Base-by-base conservation (phyloP, 2,797 vertebrate genomes). In the Arctocebus calabarensis region DNA sequence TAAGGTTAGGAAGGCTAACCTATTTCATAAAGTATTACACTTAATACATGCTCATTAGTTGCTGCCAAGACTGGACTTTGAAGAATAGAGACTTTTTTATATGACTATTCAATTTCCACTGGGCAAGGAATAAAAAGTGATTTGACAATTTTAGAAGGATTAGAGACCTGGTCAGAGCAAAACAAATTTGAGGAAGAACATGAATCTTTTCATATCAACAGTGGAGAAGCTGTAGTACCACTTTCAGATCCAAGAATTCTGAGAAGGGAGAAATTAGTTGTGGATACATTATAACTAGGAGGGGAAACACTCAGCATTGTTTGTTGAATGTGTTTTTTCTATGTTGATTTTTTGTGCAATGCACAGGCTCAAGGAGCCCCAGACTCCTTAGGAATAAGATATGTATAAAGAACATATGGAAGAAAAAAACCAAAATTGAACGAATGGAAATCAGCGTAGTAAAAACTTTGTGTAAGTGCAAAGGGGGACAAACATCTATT, bases 251-350 rank as follows among this genome's bases (percentile, higher is more conserved):
- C 27, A 82, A 48, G 83, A 96, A 73, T 55, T 95, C 52, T 94
- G n/a, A 86, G 25, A 52, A 94, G 78, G 62, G 88, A 94, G 62
- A n/a, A 88, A 73, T 92, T 75, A 68, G 17, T 57, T 55, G 13
- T 37, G 12, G 55, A 86, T 8, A 77, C 22, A 43, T 81, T 92
- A 92, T 89, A 96, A 85, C 64, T 88, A 74, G 52, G 73, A 95
- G 48, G 11, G 40, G n/a, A 92, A 75, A 45, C 37, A 87, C 32
- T 92, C 91, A 84, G n/a, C 71, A 70, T 94, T 90, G 40, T 85
- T 91, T 86, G 91, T 77, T 77, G 59, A 82, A 59, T 89, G 27
- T 85, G n/a, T 94, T 93, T 43, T n/a, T 90, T 97, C 59, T 85
- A 2, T 89, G 45, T 73, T 79, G 74, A 43, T 62, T 86, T 86